phyloP scores from a whole-genome alignment of 1,140 invertebrate genomes.

The Euura lappo region DNA sequence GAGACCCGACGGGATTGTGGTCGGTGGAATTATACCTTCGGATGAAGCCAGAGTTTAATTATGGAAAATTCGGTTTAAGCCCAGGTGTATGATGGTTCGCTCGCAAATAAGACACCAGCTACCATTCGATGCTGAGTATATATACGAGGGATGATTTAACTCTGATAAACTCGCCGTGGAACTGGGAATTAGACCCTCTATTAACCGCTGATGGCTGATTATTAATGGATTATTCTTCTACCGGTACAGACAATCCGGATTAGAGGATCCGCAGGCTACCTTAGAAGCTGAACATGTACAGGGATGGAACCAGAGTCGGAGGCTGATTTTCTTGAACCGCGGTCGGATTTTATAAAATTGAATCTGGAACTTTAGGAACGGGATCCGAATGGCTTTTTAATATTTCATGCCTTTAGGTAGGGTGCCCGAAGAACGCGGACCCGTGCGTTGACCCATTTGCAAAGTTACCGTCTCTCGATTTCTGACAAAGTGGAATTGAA shows the following conservation, averaged over 20 bases:
- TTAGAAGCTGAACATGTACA: too few relatives aligned
- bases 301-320: too few relatives aligned
- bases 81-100: background rate
- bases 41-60: background rate
- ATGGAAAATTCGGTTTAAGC: background rate
- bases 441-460: background rate
- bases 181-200: too few relatives aligned
- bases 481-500: background rate
- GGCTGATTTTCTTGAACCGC: too few relatives aligned
- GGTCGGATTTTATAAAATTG: background rate
- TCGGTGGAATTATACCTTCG: background rate
- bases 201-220: too few relatives aligned
- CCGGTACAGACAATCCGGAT: too few relatives aligned
- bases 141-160: too few relatives aligned
- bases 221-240: too few relatives aligned
- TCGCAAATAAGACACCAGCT: background rate
- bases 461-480: background rate
- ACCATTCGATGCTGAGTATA: too few relatives aligned
- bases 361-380: background rate
- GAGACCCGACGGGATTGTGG: background rate
- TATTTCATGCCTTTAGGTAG: background rate
- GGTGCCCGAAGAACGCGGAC: background rate
- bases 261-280: too few relatives aligned
- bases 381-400: background rate
- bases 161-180: too few relatives aligned